Evolutionary conservation across 2,797 vertebrate species (phyloP).

Genomic region (Chelonia mydas): DNA sequence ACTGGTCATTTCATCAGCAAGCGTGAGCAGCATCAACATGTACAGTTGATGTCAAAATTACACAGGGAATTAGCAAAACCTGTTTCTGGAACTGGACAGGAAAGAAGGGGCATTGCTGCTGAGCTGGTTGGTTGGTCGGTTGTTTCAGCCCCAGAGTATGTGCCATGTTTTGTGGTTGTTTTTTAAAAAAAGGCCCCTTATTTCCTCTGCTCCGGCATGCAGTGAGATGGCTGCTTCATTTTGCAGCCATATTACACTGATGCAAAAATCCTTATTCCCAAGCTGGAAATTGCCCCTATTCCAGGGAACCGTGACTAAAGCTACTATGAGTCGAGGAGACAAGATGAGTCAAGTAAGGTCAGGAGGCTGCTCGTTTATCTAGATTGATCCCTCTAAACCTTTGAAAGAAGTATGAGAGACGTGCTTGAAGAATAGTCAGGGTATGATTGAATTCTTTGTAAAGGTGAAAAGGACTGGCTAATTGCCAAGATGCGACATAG

Average conservation of each 20-base stretch:
- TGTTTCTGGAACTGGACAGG: fast-evolving
- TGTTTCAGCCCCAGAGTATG: not conserved
- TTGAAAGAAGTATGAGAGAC: not conserved
- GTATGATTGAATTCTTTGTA: not conserved
- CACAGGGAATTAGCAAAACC: not conserved
- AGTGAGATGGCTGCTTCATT: not conserved
- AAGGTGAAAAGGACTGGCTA: not conserved
- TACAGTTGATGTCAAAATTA: not conserved
- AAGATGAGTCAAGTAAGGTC: not conserved
- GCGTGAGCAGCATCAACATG: not conserved
- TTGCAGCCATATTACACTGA: not conserved
- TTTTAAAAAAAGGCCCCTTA: slow-evolving; percentile 6
- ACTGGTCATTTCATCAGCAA: not conserved
- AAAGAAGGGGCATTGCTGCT: not conserved
- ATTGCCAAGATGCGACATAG: not conserved
- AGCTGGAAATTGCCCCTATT: not conserved
- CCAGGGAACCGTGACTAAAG: fast-evolving
- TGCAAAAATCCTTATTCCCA: not conserved
- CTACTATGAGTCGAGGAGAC: not conserved
- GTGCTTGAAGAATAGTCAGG: not conserved
- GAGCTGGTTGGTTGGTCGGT: not conserved
- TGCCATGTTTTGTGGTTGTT: not conserved
- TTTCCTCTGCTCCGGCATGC: not conserved
- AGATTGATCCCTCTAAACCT: not conserved
- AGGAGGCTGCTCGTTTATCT: not conserved